These are phyloP conservation scores for Graphium colonna DNA, from an alignment of 2,888 invertebrate genomes.

Conservation along the genomic window DNA sequence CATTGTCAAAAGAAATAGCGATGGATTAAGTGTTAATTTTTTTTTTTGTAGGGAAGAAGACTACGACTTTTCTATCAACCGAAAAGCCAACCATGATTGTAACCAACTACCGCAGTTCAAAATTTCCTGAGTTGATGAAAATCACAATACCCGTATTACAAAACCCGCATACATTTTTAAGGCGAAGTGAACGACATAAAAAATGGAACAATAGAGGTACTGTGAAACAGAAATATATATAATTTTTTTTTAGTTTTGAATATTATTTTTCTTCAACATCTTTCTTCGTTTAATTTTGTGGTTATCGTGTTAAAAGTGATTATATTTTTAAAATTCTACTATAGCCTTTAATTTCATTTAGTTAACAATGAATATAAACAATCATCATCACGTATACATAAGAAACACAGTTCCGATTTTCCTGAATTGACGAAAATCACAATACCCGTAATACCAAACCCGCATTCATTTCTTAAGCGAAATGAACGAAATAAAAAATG, in stretches of 20 bases:
- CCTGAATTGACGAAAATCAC: not conserved
- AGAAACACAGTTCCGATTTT: not conserved
- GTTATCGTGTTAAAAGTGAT: no score
- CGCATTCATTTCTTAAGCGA: constrained; percentile 5
- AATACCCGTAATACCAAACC: constrained; percentile 17
- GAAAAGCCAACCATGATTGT: not conserved
- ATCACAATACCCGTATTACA: constrained; percentile 13
- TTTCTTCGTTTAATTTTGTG: no score
- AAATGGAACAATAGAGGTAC: no score
- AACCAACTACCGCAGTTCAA: not conserved
- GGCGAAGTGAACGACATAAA: no score
- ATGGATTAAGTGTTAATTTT: not conserved
- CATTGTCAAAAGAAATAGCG: no score
- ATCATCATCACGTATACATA: no score
- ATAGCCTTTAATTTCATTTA: no score
- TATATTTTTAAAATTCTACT: no score
- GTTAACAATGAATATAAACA: no score
- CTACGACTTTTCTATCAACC: not conserved
- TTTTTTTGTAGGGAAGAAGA: constrained; percentile 12
- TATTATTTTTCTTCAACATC: no score
- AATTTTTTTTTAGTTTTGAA: no score
- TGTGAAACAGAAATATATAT: no score
- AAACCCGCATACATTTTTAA: constrained; percentile 11
- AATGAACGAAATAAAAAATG: not conserved
- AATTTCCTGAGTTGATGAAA: not conserved